Evolutionary conservation across 1,140 invertebrate genomes (phyloP).

Genomic region (Papilio aristodemus): DNA sequence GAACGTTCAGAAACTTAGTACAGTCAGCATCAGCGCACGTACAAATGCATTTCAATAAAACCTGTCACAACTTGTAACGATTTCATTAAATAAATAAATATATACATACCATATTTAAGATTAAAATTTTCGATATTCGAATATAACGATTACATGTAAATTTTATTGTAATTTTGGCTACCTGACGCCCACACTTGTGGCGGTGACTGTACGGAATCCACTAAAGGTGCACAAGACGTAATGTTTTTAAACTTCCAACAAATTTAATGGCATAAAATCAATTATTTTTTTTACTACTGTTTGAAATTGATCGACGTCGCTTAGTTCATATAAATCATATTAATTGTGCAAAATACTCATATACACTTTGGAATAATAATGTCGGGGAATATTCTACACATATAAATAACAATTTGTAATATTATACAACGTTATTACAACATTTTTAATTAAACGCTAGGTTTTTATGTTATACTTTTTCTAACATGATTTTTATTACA

Average conservation of each 20-base stretch:
- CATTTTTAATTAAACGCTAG: conserved; percentile 10
- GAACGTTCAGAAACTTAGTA: not conserved
- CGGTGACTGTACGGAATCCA: conserved; percentile 4
- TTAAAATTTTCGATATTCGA: too few relatives aligned
- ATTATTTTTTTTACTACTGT: conserved; percentile 34
- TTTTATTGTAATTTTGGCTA: not conserved
- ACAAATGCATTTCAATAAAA: not conserved
- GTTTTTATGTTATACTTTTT: not conserved
- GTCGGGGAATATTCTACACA: not conserved
- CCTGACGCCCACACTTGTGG: not conserved
- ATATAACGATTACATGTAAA: not conserved
- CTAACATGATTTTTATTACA: not conserved
- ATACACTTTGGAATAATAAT: conserved; percentile 25
- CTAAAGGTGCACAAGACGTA: conserved; percentile 22
- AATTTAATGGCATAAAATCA: conserved; percentile 31
- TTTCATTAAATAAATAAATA: too few relatives aligned
- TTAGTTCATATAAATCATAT: conserved; percentile 29
- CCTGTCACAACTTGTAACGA: not conserved
- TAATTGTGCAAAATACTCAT: conserved; percentile 29
- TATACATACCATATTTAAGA: too few relatives aligned
- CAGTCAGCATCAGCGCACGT: not conserved
- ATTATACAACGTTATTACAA: not conserved
- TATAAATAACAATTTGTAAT: conserved; percentile 1
- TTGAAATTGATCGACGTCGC: conserved; percentile 22
- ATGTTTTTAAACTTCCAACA: conserved; percentile 23